Evolutionary conservation across 2,113 vertebrate species (phyloP), one percentile per base, ranked within the genome.

Genomic region (Romanogobio albipinnatus): DNA sequence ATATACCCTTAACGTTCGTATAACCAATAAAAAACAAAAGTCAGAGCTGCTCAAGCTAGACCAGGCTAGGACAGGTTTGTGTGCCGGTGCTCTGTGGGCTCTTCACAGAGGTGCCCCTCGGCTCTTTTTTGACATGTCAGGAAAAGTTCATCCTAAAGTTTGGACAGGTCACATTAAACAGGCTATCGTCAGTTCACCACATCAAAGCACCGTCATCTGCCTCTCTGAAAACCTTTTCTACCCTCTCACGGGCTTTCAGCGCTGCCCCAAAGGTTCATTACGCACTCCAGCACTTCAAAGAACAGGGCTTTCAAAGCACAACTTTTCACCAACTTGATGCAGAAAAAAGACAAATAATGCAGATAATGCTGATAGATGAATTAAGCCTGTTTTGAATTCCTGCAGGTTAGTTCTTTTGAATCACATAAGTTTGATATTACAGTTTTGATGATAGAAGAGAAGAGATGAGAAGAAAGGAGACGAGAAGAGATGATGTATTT

Each of bases 401-500:
- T 51, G 61, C 47, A 15, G 10, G 24, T 53, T 51, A 9, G 26
- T 39, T 71, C 8, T 66, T 64, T 49, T 66, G 15, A 17, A 36
- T 66, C 62, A 9, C 62, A 19, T 2, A 49, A 36, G 43, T 66
- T 49, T 66, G 24, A 47, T 66, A 53, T 53, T 53, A 49, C 7
- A 76, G 11, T 45, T 73, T 73, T 73, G n/a, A 13, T 76, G 26
- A 33, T 5, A 51, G 24, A 62, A 61, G 59, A 61, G 76, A 77
- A 22, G 33, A 76, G n/a, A 56, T 19, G 39, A 78, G 53, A 77
- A 11, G 33, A 76, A 8, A 56, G 17, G 13, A 79, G n/a, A 62
- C 0, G n/a, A 17, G 36, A 79, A 62, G n/a, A 80, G 58, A 4
- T 47, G 24, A 86, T 87, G 86, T 87, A 78, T 92, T 89, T 92